A percentile compares a stretch with the other conserved stretches of the same genome.
These are phyloP conservation scores for Drosophila mauritiana DNA, from an alignment of 1,140 invertebrate genomes.

Conservation along the genomic window DNA sequence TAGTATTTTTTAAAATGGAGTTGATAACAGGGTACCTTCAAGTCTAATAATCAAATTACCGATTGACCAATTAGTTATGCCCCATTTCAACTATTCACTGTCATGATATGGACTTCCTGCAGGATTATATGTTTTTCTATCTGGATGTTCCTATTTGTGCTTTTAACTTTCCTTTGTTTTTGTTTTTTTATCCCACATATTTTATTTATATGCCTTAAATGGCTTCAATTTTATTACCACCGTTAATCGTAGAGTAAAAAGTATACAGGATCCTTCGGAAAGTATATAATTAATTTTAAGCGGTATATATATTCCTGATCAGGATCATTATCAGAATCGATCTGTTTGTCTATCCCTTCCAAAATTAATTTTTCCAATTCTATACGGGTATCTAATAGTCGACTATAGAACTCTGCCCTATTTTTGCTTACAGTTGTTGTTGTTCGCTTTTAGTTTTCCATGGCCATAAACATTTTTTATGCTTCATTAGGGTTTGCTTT, in stretches of 20 bases:
- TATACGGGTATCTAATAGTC: too few species aligned
- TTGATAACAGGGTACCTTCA: background rate
- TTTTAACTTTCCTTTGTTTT: slow-evolving; percentile 20
- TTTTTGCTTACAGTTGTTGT: slow-evolving; percentile 50
- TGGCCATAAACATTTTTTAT: slow-evolving; percentile 68
- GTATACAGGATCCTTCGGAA: too few species aligned
- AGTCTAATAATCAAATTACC: background rate
- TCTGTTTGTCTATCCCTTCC: too few species aligned
- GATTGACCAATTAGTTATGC: background rate
- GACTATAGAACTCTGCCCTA: too few species aligned
- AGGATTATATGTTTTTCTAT: slow-evolving; percentile 53
- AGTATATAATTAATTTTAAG: too few species aligned
- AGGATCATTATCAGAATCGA: too few species aligned
- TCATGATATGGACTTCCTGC: slow-evolving; percentile 34
- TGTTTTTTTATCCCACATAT: slow-evolving; percentile 14
- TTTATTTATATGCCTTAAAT: slow-evolving; percentile 69
- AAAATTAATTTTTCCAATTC: too few species aligned
- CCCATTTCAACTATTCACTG: slow-evolving; percentile 8
- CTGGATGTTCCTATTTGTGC: slow-evolving; percentile 15
- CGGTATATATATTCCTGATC: too few species aligned
- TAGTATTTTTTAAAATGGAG: background rate
- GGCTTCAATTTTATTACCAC: slow-evolving; percentile 49
- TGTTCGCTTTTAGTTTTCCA: slow-evolving; percentile 59
- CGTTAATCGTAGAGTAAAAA: too few species aligned
- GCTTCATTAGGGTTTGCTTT: slow-evolving; percentile 56